Percentiles rank a stretch among this genome's conserved stretches.
These are phyloP conservation scores for Chaetops frenatus DNA, from an alignment of 2,113 vertebrate species.

Conservation along the genomic window DNA sequence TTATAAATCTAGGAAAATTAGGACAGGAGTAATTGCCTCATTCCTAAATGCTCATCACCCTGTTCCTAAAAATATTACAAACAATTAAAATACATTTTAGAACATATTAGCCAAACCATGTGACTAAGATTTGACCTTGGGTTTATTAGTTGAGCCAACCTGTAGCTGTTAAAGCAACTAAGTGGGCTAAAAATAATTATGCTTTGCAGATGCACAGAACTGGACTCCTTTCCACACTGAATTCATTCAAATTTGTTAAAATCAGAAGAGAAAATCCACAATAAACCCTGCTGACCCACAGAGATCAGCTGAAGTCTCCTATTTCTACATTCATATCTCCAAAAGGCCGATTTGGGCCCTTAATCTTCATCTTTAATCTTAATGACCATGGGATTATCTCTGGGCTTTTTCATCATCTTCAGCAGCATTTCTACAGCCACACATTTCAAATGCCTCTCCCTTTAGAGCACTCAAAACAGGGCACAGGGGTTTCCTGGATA, in stretches of 20 bases:
- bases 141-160: not conserved
- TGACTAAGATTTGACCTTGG: not conserved
- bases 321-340: not conserved
- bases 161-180: not conserved
- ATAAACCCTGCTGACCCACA: conserved; percentile 18
- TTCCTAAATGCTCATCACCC: not conserved
- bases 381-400: conserved; percentile 19
- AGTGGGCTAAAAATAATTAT: not conserved
- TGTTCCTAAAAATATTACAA: not conserved
- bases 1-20: not conserved
- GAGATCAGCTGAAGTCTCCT: conserved; percentile 33
- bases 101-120: not conserved
- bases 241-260: conserved; percentile 25
- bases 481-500: not conserved
- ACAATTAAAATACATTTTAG: not conserved
- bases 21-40: not conserved
- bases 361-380: conserved; percentile 57
- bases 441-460: not conserved
- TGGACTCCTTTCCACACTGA: not conserved
- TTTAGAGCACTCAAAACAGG: not conserved
- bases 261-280: conserved; percentile 25
- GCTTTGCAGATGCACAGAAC: not conserved
- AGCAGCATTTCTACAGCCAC: not conserved
- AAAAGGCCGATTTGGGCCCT: conserved; percentile 42
- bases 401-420: conserved; percentile 52